phyloP scores from a whole-genome alignment of 2,888 invertebrate genomes.

The Belgica antarctica region DNA sequence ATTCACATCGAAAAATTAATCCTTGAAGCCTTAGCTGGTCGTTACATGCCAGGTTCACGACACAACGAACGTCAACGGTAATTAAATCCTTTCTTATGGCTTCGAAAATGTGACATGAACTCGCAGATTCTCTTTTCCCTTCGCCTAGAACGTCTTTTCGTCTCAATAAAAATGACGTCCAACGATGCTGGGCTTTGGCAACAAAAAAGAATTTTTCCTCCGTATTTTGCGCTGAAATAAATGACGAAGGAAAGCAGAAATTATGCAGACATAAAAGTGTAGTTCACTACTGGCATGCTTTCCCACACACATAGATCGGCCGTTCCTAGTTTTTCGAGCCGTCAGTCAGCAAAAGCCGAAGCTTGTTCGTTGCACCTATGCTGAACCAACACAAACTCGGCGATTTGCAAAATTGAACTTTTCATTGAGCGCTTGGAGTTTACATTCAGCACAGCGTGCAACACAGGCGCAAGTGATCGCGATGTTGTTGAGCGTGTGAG shows the following conservation, averaged over 20 bases:
- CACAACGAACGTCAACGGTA: too few species aligned
- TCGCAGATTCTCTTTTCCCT: background rate
- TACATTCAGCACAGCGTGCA: background rate
- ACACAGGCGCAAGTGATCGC: conserved; percentile 16
- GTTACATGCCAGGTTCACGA: background rate
- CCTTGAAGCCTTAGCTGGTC: conserved; percentile 5
- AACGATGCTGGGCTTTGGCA: background rate
- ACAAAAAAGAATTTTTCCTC: conserved; percentile 18
- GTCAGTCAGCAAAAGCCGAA: too few species aligned
- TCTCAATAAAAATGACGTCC: background rate
- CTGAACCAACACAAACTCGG: background rate
- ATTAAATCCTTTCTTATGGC: conserved; percentile 6
- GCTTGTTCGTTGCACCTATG: conserved; percentile 12
- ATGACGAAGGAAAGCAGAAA: background rate
- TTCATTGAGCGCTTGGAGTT: background rate
- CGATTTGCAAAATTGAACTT: background rate
- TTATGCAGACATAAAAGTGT: conserved; percentile 3
- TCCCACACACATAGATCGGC: too few species aligned
- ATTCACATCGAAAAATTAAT: background rate
- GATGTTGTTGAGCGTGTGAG: conserved; percentile 20
- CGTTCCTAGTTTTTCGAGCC: too few species aligned
- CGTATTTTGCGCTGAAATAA: background rate
- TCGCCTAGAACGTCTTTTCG: conserved; percentile 10
- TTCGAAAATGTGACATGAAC: conserved; percentile 20
- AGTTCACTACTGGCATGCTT: too few species aligned